These are phyloP conservation scores for Latrodectus elegans DNA, from an alignment of 2,888 invertebrate species.

Conservation along the genomic window DNA sequence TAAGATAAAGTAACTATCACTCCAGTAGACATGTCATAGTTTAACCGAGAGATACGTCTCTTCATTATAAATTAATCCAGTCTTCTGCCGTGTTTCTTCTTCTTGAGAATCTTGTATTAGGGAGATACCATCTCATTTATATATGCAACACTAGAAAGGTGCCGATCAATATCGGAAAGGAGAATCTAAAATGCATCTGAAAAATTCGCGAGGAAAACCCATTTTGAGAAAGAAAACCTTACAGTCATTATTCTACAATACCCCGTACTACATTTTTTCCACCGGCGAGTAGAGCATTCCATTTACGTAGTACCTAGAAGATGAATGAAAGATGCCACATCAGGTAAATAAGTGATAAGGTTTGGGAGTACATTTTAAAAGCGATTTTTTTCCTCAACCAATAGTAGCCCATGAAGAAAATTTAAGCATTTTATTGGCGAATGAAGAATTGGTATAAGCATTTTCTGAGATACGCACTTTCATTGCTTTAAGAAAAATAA, in stretches of 20 bases:
- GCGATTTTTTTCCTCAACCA: slow-evolving; percentile 18
- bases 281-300: slow-evolving; percentile 35
- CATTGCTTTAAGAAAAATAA: no score
- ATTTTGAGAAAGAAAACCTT: slow-evolving; percentile 63
- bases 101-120: background rate
- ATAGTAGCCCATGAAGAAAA: slow-evolving; percentile 28
- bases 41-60: no score
- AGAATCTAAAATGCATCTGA: slow-evolving; percentile 64
- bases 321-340: slow-evolving; percentile 58
- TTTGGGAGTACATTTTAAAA: slow-evolving; percentile 56
- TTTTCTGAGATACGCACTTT: no score
- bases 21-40: no score
- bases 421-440: slow-evolving; percentile 32
- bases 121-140: slow-evolving; percentile 53
- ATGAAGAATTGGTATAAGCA: no score
- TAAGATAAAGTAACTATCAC: no score
- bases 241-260: slow-evolving; percentile 59
- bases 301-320: slow-evolving; percentile 49
- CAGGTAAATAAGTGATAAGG: slow-evolving; percentile 68
- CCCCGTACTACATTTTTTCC: slow-evolving; percentile 15
- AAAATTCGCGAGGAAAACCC: slow-evolving; percentile 65
- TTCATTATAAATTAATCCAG: no score
- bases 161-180: slow-evolving; percentile 54
- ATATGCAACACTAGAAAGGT: slow-evolving; percentile 47
- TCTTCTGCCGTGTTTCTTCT: no score